A percentile compares a stretch with the other conserved stretches of the same genome.
Evolutionary conservation across 2,888 invertebrate species (phyloP).

Genomic region (Drosophila mayaguana): DNA sequence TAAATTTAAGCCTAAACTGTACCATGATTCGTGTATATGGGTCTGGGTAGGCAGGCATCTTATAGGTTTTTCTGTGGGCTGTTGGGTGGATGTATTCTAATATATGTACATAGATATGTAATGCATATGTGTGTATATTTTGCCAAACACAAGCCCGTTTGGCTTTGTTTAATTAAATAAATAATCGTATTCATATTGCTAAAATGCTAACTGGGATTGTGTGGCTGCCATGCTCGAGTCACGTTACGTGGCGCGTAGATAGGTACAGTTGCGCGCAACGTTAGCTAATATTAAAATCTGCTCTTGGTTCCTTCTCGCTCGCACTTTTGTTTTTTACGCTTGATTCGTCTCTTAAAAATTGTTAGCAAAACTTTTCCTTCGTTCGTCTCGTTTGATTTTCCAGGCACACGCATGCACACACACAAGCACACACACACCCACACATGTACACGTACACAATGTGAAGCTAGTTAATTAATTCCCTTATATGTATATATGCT

Average conservation of each 20-base stretch:
- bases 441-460: background rate
- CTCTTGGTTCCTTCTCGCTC: slow-evolving; percentile 22
- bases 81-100: too few relatives aligned
- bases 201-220: slow-evolving; percentile 3
- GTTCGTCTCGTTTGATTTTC: slow-evolving; percentile 32
- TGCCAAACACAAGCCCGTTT: too few relatives aligned
- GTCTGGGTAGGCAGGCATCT: too few relatives aligned
- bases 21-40: too few relatives aligned
- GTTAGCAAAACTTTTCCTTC: slow-evolving; percentile 32
- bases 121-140: too few relatives aligned
- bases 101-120: too few relatives aligned
- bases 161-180: slow-evolving; percentile 38
- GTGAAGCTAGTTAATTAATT: slow-evolving; percentile 17
- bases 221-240: slow-evolving; percentile 16
- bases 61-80: too few relatives aligned
- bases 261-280: slow-evolving; percentile 45
- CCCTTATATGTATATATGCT: background rate
- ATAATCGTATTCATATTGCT: slow-evolving; percentile 28
- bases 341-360: slow-evolving; percentile 41
- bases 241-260: slow-evolving; percentile 1
- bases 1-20: too few relatives aligned
- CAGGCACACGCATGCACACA: background rate
- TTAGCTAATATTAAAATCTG: slow-evolving; percentile 30
- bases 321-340: slow-evolving; percentile 22
- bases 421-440: background rate